Base-by-base conservation (phyloP, 2,888 invertebrate species). In the Halocaridina rubra region DNA sequence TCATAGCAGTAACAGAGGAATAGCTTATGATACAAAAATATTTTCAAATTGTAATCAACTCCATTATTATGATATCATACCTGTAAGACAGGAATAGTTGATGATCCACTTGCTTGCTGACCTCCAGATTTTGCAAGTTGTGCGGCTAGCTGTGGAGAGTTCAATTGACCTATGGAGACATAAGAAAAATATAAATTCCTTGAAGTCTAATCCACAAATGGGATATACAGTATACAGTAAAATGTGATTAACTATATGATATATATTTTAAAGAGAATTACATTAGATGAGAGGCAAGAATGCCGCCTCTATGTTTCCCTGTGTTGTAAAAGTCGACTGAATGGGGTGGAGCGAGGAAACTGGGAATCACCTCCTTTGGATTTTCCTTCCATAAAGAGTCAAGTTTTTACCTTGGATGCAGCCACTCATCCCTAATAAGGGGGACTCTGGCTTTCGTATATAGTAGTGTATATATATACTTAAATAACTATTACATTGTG, bases 121-220 rank as follows among this genome's bases (percentile, higher is more conserved):
- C 61, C 77, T 33, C 71, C 30, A 22, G 87, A 82, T 74, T 87
- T 87, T 7, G 87, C 74, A 29, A 87, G 75, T 64, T 87, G 87
- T n/a, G 87, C 85, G 27, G 87, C 87, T 33, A 87, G 74, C 30
- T 87, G 87, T 13, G 87, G 82, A 10, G 84, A 84, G 46, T 78
- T 85, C 57, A 87, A 57, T 53, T 85, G 81, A 76, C 81, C 84
- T 84, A 59, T 16, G 53, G 29, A 30, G n/a, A 10, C 39, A 33
- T 3, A 78, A 57, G 53, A 27, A 46, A 39, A 29, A 64, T 13
- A 57, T 10, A 71, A 32, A 22, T 72, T 19, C 5, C 30, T 74
- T 4, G 1, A n/a, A 39, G 16, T 19, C 7, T n/a, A n/a, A 27
- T 78, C 30, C 24, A 29, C 10, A 16, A 80, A 1, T n/a, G 32